Base-by-base conservation (phyloP, 2,113 vertebrate genomes). In the Puntigrus tetrazona region DNA sequence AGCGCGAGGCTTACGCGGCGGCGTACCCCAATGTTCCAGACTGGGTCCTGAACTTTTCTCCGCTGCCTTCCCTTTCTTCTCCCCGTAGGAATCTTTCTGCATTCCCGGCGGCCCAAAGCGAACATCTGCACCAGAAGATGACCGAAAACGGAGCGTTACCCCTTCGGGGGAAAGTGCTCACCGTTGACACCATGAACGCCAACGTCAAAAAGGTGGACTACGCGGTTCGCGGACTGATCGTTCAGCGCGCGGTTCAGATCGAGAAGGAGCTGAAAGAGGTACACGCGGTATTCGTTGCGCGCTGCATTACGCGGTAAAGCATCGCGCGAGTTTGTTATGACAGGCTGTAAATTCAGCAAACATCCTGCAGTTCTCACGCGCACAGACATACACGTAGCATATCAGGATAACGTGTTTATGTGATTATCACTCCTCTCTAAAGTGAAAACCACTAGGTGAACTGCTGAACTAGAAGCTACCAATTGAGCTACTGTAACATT, bases 251-350 rank as follows among this genome's bases (percentile, higher is more conserved):
- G 0, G 72, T 95, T 90, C 94, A 97, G 92, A 93, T 98, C 88
- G 96, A 97, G 92, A 94, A 91, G 86, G 96, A 97, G 88, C 93
- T 98, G 27, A 89, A 88, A 29, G 94, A 97, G 96, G 97, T 97
- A 73, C 34, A 88, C 31, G 1, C 10, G 4, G 7, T 47, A 18
- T 27, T 36, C 18, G n/a, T n/a, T n/a, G n/a, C n/a, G n/a, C n/a
- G n/a, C n/a, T n/a, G n/a, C n/a, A n/a, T n/a, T n/a, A n/a, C n/a
- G n/a, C n/a, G n/a, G 16, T 36, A 9, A 34, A 9, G 29, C 63
- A 67, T 43, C 43, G 10, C 11, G 38, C 41, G 13, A 3, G 70
- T 74, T 16, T 45, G 41, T 16, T 74, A n/a, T 34, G 41, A 2
- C 70, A 6, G 70, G n/a, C 0, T 73, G 36, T 29, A 27, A 29